Percentiles rank a stretch among this genome's conserved stretches.
Evolutionary conservation across 2,888 invertebrate genomes (phyloP).

Genomic region (Galerucella pusilla): DNA sequence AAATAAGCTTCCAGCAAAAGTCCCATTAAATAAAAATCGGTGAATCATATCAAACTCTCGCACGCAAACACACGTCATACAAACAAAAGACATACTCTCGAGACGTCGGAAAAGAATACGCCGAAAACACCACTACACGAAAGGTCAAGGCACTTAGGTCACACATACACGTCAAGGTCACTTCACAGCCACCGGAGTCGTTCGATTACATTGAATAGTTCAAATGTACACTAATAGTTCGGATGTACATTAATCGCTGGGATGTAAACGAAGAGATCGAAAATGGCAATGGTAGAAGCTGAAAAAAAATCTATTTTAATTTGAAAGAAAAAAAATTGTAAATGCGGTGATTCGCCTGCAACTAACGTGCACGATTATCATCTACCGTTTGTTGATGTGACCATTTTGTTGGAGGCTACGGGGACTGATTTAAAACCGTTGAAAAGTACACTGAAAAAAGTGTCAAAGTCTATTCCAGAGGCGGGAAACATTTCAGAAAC

Average conservation of each 20-base stretch:
- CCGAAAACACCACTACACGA: slow-evolving; percentile 30
- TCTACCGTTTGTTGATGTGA: not conserved
- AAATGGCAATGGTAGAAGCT: not conserved
- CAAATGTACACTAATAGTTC: slow-evolving; percentile 2
- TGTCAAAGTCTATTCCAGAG: not conserved
- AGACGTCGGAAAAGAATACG: slow-evolving; percentile 21
- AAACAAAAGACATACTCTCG: slow-evolving; percentile 13
- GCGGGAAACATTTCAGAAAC: not conserved
- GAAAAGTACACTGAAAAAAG: not conserved
- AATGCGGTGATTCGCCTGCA: not conserved
- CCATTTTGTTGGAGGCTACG: not conserved
- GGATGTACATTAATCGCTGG: not conserved
- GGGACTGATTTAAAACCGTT: not conserved
- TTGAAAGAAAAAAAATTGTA: not conserved
- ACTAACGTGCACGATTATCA: not conserved
- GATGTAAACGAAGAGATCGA: not conserved
- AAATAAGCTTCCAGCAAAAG: not conserved
- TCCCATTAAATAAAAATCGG: slow-evolving; percentile 4
- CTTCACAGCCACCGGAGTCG: slow-evolving; percentile 53
- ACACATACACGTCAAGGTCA: slow-evolving; percentile 70
- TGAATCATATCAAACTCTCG: slow-evolving; percentile 1
- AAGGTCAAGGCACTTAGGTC: slow-evolving; percentile 72
- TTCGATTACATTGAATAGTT: slow-evolving; percentile 39
- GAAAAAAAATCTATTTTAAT: not conserved
- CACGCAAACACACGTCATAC: not conserved